Base-by-base conservation (phyloP, 2,797 vertebrate genomes). In the Rhinatrema bivittatum region DNA sequence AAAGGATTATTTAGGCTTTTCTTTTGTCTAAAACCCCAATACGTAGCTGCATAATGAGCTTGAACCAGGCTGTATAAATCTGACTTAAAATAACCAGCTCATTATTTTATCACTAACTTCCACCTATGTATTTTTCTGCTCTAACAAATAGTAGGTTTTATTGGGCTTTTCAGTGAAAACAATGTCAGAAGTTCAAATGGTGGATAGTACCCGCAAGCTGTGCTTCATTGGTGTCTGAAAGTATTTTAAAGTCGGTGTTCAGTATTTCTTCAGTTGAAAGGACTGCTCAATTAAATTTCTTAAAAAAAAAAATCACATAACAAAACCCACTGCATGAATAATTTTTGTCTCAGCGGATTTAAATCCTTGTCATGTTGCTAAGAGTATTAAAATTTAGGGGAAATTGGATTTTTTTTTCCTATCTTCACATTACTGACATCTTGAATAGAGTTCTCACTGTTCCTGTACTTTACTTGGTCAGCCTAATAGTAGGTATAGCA, bases 391-490 rank as follows among this genome's bases (percentile, higher is more conserved):
- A 57, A 48, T 36, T 18, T 5, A 10, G 0, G 0, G 25, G 39
- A 39, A 50, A 42, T 48, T 55, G 25, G 16, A 30, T 50, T n/a
- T 42, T 62, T 53, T 37, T 49, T 62, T 62, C 43, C 36, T 17
- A 4, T 29, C 3, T 34, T 9, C 20, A 7, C 22, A 26, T 62
- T 57, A 60, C 31, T 53, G 48, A 39, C 47, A 32, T 60, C 36
- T 34, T 46, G 47, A 44, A 34, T 42, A 44, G 22, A 13, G n/a
- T 25, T 25, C 25, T 13, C 9, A 39, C 29, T 32, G 38, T 50
- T 64, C 60, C 55, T 57, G 42, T 60, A 55, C 45, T 64, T 70
- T 53, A 57, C 50, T 29, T 21, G 57, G 50, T 53, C 55, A 46
- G 15, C 44, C 50, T 46, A 60, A 57, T 67, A 42, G 42, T 5